phyloP scores from a whole-genome alignment of 2,113 vertebrate species.

The Thinocorus orbignyianus region DNA sequence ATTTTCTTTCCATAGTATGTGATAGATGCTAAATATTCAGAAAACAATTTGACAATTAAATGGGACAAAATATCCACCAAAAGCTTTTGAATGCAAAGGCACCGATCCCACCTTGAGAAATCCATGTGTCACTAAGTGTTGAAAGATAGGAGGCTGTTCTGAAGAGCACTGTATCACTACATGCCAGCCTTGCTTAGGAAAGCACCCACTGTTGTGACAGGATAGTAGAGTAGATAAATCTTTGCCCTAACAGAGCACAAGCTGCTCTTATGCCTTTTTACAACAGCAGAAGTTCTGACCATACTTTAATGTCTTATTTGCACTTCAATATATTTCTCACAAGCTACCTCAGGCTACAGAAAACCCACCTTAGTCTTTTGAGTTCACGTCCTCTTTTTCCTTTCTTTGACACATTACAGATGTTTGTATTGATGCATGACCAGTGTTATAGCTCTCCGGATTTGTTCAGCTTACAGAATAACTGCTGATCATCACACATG shows the following conservation, averaged over 20 bases:
- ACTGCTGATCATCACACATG: not conserved
- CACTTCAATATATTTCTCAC: not conserved
- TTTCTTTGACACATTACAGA: not conserved
- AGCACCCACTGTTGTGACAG: not conserved
- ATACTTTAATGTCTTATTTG: not conserved
- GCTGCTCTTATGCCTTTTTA: rapidly evolving
- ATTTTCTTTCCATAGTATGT: not conserved
- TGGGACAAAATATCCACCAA: not conserved
- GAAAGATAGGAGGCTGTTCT: not conserved
- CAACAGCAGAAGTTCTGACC: not conserved
- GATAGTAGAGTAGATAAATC: not conserved
- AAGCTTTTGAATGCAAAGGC: not conserved
- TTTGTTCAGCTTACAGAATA: not conserved
- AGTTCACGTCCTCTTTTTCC: not conserved
- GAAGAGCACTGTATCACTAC: not conserved
- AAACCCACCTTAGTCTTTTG: not conserved
- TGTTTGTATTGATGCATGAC: not conserved
- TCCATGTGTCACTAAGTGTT: not conserved
- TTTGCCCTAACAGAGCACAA: not conserved
- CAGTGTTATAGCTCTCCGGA: not conserved
- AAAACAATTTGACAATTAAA: not conserved
- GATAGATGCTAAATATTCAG: not conserved
- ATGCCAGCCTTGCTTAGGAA: not conserved
- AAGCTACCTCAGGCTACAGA: not conserved
- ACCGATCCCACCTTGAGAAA: not conserved